Conservation (phyloP, 2,797 vertebrate species). For the Hippocampus kuda region DNA sequence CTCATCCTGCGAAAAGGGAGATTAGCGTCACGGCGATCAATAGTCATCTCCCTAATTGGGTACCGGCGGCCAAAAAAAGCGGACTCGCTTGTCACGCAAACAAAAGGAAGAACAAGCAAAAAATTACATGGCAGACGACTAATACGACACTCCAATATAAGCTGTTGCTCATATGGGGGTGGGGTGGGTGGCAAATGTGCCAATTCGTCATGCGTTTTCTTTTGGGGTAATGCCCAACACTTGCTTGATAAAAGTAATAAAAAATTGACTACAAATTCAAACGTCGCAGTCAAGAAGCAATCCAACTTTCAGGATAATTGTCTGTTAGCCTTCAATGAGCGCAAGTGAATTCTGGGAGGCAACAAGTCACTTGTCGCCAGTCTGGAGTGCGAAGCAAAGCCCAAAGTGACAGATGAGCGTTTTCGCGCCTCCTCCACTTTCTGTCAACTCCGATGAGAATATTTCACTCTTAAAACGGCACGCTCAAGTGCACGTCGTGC, state of each 20-base stretch:
- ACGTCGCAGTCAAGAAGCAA: not conserved
- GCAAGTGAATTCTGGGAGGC: not conserved
- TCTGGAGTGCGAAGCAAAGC: constrained; percentile 3
- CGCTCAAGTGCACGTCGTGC: not conserved
- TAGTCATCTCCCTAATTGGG: constrained; percentile 73
- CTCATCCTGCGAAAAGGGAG: constrained; percentile 54
- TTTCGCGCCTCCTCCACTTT: constrained; percentile 5
- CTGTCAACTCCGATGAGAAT: not conserved
- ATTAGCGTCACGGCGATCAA: constrained; percentile 67
- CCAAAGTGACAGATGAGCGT: not conserved
- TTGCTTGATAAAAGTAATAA: constrained; percentile 21
- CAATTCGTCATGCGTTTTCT: not conserved
- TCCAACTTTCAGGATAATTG: not conserved
- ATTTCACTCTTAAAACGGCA: not conserved
- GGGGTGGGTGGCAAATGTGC: too few species aligned
- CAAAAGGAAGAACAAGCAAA: constrained; percentile 43
- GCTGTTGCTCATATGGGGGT: too few species aligned
- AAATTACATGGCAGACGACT: constrained; percentile 3
- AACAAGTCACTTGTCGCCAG: not conserved
- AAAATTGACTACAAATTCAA: not conserved
- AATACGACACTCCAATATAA: too few species aligned
- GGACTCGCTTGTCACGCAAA: constrained; percentile 54
- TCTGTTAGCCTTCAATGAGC: not conserved
- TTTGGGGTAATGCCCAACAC: not conserved
- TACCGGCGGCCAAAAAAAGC: constrained; percentile 61